Conservation (phyloP, 2,113 vertebrate genomes). For the Hoplias malabaricus region DNA sequence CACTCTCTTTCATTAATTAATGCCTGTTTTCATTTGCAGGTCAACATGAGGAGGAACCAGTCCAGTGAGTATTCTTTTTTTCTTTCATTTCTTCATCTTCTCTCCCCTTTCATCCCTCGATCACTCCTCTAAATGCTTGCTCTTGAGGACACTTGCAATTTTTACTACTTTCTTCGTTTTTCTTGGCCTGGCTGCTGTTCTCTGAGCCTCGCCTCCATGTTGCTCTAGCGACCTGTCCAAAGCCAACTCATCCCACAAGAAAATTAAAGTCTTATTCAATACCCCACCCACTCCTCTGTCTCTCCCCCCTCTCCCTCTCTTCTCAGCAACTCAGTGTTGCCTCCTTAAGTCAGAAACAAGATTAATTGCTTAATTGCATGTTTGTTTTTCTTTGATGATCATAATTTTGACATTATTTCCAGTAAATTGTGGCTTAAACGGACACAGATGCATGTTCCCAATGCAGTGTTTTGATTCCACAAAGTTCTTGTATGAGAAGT, state of each 20-base stretch:
- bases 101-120: constrained; percentile 33
- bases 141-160: constrained; percentile 44
- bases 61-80: constrained; percentile 87
- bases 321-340: constrained; percentile 40
- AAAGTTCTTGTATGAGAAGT: constrained; percentile 35
- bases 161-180: constrained; percentile 53
- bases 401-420: constrained; percentile 58
- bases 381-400: constrained; percentile 61
- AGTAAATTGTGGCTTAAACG: constrained; percentile 44
- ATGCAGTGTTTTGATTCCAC: constrained; percentile 31
- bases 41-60: constrained; percentile 88
- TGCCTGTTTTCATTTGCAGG: constrained; percentile 78
- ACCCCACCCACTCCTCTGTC: no score
- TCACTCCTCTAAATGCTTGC: constrained; percentile 44
- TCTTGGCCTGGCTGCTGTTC: constrained; percentile 59
- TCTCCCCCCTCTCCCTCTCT: background rate
- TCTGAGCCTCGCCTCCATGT: constrained; percentile 58
- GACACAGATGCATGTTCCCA: constrained; percentile 39
- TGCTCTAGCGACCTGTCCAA: constrained; percentile 57
- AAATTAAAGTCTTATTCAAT: constrained; percentile 58
- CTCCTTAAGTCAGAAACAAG: constrained; percentile 55
- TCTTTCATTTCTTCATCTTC: background rate
- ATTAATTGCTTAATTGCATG: constrained; percentile 65
- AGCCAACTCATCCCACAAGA: constrained; percentile 59
- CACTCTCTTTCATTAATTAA: constrained; percentile 58